phyloP scores from a whole-genome alignment of 2,113 vertebrate genomes.

The Lophochroa leadbeateri region DNA sequence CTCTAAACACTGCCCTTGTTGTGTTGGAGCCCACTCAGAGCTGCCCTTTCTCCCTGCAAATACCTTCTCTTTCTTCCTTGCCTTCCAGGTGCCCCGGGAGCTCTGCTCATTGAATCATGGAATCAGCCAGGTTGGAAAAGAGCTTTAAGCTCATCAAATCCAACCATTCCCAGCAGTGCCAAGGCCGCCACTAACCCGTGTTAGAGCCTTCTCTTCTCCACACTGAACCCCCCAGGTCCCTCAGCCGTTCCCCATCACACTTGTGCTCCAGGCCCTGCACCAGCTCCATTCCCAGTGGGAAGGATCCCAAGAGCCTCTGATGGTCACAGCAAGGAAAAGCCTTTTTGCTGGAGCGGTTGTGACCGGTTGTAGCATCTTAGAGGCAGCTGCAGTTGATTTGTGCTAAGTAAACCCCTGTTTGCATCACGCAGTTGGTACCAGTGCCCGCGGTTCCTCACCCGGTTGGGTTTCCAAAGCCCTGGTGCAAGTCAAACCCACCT shows the following conservation, averaged over 20 bases:
- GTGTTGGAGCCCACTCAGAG: background rate
- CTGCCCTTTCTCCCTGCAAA: background rate
- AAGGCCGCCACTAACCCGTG: background rate
- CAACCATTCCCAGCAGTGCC: background rate
- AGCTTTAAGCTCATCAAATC: background rate
- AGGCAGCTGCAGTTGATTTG: background rate
- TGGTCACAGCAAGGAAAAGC: background rate
- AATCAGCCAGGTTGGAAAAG: background rate
- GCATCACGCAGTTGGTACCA: fast-evolving
- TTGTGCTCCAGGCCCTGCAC: no score
- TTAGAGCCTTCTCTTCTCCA: no score
- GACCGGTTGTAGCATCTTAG: fast-evolving
- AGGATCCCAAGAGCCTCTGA: fast-evolving
- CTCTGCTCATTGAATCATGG: background rate
- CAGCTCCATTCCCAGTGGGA: background rate
- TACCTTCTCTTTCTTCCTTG: background rate
- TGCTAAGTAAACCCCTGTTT: background rate
- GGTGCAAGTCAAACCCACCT: background rate
- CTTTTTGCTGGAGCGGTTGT: background rate
- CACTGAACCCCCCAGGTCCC: no score
- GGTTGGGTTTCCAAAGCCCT: fast-evolving
- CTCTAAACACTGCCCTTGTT: background rate
- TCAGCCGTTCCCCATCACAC: no score
- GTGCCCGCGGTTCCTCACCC: fast-evolving
- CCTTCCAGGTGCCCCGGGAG: background rate